phyloP scores from a whole-genome alignment of 2,888 invertebrate genomes.

The Trachelus tabidus region DNA sequence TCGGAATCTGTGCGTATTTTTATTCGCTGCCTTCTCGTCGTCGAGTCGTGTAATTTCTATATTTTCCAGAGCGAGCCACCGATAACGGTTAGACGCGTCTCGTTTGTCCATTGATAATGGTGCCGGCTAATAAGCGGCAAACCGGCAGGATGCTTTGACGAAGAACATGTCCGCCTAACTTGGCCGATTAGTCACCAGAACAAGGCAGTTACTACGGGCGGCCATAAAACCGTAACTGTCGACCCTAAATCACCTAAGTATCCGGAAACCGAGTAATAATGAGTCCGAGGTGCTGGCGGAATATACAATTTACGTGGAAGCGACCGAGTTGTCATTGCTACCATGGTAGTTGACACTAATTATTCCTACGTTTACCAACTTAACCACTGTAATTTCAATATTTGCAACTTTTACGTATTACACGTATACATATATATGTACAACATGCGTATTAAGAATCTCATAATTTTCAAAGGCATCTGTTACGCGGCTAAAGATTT shows the following conservation, averaged over 20 bases:
- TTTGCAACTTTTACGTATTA: not conserved
- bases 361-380: not conserved
- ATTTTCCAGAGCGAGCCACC: not conserved
- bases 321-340: not conserved
- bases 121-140: not conserved
- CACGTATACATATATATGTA: not conserved
- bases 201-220: conserved; percentile 17
- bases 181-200: conserved; percentile 23
- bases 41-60: no score
- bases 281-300: conserved; percentile 1
- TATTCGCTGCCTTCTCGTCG: no score
- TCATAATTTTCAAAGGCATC: no score
- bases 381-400: not conserved
- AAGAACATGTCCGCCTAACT: conserved; percentile 11
- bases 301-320: not conserved
- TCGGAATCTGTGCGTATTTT: no score
- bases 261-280: conserved; percentile 18
- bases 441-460: no score
- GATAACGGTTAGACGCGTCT: not conserved
- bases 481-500: no score
- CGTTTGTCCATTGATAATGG: not conserved
- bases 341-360: not conserved
- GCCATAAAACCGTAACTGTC: conserved; percentile 24
- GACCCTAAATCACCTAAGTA: conserved; percentile 16
- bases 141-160: conserved; percentile 2